Conservation (phyloP, 2,888 invertebrate species). For the Latrodectus hesperus region DNA sequence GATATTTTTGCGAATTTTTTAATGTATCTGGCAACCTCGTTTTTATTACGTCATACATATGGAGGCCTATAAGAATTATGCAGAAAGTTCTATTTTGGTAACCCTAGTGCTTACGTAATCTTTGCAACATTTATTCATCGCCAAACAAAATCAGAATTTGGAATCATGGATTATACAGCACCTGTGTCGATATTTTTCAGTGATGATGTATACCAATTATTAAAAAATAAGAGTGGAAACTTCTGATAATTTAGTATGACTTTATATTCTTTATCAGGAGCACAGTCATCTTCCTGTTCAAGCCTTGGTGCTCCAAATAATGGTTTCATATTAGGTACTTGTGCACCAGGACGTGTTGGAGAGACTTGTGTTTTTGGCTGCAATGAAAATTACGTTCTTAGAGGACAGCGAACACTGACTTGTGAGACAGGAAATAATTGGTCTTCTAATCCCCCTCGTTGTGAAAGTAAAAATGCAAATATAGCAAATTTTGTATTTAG, state of each 20-base stretch:
- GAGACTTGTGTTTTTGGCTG: slow-evolving; percentile 51
- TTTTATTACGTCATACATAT: too few species aligned
- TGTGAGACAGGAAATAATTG: slow-evolving; percentile 39
- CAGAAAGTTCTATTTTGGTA: too few species aligned
- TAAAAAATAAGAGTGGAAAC: neutral
- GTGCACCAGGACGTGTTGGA: slow-evolving; percentile 42
- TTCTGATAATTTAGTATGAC: neutral
- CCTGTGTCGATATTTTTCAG: too few species aligned
- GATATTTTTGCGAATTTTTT: too few species aligned
- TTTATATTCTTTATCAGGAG: neutral
- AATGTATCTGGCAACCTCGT: too few species aligned
- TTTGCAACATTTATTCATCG: too few species aligned
- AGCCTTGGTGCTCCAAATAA: slow-evolving; percentile 25
- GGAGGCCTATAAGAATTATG: too few species aligned
- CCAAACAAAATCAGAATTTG: too few species aligned
- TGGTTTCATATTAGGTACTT: slow-evolving; percentile 38
- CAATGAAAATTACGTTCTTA: slow-evolving; percentile 15
- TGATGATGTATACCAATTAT: neutral
- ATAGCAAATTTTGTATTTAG: neutral
- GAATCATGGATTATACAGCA: too few species aligned
- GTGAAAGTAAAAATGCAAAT: slow-evolving; percentile 37
- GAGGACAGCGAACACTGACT: slow-evolving; percentile 33
- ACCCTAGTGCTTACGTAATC: too few species aligned
- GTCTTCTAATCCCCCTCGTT: slow-evolving; percentile 23
- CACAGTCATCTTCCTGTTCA: neutral